Evolutionary conservation across 2,113 vertebrate species (phyloP).

Genomic region (Fregetta grallaria): DNA sequence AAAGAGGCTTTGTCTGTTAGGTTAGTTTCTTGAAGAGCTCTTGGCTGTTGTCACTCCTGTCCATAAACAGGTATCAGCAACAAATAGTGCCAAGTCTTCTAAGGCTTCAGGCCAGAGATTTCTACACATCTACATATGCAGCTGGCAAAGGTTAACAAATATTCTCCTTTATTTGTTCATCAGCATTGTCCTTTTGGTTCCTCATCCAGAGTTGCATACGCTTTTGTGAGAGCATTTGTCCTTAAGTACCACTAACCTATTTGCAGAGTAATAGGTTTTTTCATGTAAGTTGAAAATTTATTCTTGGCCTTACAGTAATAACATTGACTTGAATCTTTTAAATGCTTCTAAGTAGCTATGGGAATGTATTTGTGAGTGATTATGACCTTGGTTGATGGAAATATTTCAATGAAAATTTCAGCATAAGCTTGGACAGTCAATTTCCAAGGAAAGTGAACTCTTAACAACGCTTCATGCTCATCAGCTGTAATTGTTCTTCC

Average conservation of each 20-base stretch:
- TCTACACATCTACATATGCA: background rate
- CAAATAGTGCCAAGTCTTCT: background rate
- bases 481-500: background rate
- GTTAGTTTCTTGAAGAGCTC: background rate
- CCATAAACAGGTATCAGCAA: background rate
- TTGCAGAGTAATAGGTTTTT: background rate
- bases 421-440: background rate
- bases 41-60: background rate
- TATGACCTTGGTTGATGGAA: background rate
- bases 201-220: background rate
- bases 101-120: background rate
- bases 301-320: conserved; percentile 1
- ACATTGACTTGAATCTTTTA: background rate
- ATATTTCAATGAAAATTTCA: conserved; percentile 4
- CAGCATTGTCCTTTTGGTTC: background rate
- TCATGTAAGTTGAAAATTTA: background rate
- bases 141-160: background rate
- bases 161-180: background rate
- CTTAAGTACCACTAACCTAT: background rate
- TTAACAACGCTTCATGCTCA: background rate
- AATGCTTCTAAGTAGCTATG: background rate
- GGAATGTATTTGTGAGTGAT: background rate
- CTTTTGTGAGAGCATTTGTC: background rate
- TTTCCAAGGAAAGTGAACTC: background rate
- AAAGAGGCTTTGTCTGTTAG: background rate